phyloP scores from a whole-genome alignment of 37 sponge, comb jelly and placozoan genomes.

The Haliclona indistincta region DNA sequence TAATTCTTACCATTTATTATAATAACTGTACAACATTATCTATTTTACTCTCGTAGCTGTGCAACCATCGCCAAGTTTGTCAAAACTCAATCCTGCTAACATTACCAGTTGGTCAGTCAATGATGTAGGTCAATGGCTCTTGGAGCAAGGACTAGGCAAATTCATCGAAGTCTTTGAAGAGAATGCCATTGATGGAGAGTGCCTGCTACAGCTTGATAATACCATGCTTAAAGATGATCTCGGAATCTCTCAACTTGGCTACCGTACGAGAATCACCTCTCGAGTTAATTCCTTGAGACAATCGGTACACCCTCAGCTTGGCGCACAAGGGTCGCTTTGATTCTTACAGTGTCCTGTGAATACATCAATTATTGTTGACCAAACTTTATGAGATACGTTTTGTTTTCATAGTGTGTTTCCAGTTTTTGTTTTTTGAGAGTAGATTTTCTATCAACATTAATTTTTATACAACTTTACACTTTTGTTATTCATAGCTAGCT shows the following conservation, averaged over 20 bases:
- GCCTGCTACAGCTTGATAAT: constrained; percentile 59
- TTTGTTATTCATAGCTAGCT: no score
- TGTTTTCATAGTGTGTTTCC: no score
- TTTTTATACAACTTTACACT: no score
- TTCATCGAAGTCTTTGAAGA: constrained; percentile 51
- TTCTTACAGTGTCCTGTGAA: no score
- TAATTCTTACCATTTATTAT: no score
- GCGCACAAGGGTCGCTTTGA: no score
- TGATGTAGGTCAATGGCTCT: constrained; percentile 66
- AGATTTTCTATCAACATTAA: no score
- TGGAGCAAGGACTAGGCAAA: constrained; percentile 42
- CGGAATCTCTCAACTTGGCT: constrained; percentile 55
- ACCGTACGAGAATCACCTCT: constrained; percentile 55
- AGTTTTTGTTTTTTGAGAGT: no score
- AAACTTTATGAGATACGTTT: no score
- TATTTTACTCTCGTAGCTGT: not conserved
- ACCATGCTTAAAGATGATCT: constrained; percentile 57
- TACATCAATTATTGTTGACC: no score
- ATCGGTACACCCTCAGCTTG: not conserved
- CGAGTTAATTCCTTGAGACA: constrained; percentile 37
- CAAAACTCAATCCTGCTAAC: constrained; percentile 68
- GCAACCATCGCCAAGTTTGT: constrained; percentile 37
- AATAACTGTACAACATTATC: not conserved
- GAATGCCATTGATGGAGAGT: constrained; percentile 75
- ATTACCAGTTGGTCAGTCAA: constrained; percentile 70